Evolutionary conservation across 2,888 invertebrate genomes (phyloP).

Genomic region (Philopedon plagiatum): DNA sequence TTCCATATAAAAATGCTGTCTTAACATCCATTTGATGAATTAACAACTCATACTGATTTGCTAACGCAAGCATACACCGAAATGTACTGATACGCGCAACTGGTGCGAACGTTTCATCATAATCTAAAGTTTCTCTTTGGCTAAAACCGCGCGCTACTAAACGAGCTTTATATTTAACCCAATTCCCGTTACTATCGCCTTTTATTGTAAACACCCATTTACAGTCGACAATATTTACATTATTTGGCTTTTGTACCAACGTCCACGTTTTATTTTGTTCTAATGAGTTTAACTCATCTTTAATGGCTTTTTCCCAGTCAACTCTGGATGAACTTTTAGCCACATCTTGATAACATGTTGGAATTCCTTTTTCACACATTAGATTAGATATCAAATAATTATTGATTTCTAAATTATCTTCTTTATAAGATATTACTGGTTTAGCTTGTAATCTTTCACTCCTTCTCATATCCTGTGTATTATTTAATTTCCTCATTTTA

Average conservation of each 20-base stretch:
- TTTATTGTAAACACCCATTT: conserved; percentile 51
- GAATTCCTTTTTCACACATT: too few species aligned
- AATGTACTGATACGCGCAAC: conserved; percentile 30
- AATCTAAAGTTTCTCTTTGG: conserved; percentile 39
- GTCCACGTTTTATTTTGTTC: too few species aligned
- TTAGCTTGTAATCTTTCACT: conserved; percentile 39
- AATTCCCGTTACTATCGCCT: conserved; percentile 23
- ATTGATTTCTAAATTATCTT: conserved; percentile 16
- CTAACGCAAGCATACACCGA: conserved; percentile 17
- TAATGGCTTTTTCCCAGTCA: conserved; percentile 43
- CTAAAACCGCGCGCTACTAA: conserved; percentile 40
- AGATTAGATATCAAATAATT: conserved; percentile 18
- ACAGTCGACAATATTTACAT: conserved; percentile 36
- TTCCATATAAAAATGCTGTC: conserved; percentile 48
- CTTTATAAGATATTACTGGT: conserved; percentile 27
- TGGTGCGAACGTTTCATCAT: conserved; percentile 46
- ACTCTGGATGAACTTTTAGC: conserved; percentile 25
- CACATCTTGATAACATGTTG: conserved; percentile 30
- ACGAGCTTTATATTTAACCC: conserved; percentile 22
- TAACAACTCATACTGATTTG: conserved; percentile 23
- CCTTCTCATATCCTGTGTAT: conserved; percentile 36
- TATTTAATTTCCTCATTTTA: conserved; percentile 30
- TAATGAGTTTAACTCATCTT: conserved; percentile 42
- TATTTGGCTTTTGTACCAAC: too few species aligned
- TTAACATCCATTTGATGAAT: conserved; percentile 44